Base-by-base conservation (phyloP, 2,113 vertebrate genomes). In the Phyllopteryx taeniolatus region DNA sequence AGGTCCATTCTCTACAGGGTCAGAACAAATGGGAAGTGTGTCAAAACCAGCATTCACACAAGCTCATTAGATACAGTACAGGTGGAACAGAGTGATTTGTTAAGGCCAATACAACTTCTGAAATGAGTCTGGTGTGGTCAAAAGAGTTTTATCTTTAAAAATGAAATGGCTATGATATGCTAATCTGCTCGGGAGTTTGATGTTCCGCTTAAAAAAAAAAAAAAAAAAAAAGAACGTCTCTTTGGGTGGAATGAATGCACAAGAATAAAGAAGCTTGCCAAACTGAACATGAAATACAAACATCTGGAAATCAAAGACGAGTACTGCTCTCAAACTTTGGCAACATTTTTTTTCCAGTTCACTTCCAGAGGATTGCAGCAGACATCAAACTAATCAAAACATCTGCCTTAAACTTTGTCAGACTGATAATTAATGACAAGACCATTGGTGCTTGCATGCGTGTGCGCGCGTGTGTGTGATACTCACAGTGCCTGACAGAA, bases 401-500 rank as follows among this genome's bases (percentile, higher is more conserved):
- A 31, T 27, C n/a, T 27, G 7, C 62, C 35, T 8, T 10, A 64
- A 64, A 43, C 42, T 4, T 4, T 64, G 35, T 64, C 62, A 19
- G 2, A 39, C 10, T 31, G 60, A 62, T 35, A 35, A 31, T 62
- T 62, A 62, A 62, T 27, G 10, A 62, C 49, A 51, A 19, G 49
- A 11, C 20, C 10, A 57, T 1, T 12, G 11, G 13, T 22, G 20
- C 4, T 19, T 15, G 17, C n/a, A n/a, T n/a, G n/a, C n/a, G n/a
- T n/a, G 10, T n/a, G 62, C 2, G 3, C 66, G 20, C 57, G 9
- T n/a, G 31, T 68, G 62, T 0, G 22, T 31, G 15, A 72, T 80
- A 95, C 96, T 76, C 91, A 99, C 98, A 53, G 98, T 99, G 93
- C 98, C 98, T 80, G 96, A 97, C 74, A 99, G 93, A 72, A 99